A percentile compares a stretch with the other conserved stretches of the same genome.
Evolutionary conservation across 2,113 vertebrate genomes (phyloP).

Genomic region (Rhea americana): DNA sequence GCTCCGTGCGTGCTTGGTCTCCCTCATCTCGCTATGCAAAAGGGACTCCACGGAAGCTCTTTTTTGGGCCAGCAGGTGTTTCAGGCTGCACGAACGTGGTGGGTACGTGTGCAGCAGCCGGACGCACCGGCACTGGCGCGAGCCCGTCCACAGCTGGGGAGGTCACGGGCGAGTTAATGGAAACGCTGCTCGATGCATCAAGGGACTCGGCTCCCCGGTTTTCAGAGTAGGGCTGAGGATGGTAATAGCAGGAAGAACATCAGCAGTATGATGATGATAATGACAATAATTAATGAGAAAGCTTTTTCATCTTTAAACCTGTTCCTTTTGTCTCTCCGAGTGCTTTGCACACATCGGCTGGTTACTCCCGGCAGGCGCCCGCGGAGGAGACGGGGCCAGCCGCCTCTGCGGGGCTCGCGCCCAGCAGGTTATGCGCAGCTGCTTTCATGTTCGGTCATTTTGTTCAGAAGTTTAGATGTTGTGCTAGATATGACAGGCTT

Average conservation of each 20-base stretch:
- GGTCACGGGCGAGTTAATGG: accelerated
- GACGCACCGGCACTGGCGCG: accelerated
- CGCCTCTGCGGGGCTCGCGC: background rate
- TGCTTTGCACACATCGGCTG: accelerated
- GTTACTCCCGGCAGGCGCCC: background rate
- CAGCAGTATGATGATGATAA: accelerated
- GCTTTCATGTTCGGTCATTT: background rate
- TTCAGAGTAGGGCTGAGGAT: background rate
- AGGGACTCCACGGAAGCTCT: too few species aligned
- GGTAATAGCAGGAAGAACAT: background rate
- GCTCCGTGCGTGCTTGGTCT: too few species aligned
- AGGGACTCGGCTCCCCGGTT: background rate
- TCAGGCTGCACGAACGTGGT: accelerated
- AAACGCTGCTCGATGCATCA: accelerated
- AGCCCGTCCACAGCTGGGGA: too few species aligned
- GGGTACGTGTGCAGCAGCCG: accelerated
- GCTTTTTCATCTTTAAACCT: background rate
- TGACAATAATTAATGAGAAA: background rate
- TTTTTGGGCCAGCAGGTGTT: accelerated
- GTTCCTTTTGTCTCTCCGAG: accelerated
- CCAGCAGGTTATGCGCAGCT: accelerated
- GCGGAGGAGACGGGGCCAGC: accelerated
- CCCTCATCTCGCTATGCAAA: too few species aligned
- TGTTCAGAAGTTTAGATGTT: background rate
- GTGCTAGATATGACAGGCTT: background rate